Base-by-base conservation (phyloP, 37 sponge, comb jelly and placozoan genomes). In the Eunapius fragilis region DNA sequence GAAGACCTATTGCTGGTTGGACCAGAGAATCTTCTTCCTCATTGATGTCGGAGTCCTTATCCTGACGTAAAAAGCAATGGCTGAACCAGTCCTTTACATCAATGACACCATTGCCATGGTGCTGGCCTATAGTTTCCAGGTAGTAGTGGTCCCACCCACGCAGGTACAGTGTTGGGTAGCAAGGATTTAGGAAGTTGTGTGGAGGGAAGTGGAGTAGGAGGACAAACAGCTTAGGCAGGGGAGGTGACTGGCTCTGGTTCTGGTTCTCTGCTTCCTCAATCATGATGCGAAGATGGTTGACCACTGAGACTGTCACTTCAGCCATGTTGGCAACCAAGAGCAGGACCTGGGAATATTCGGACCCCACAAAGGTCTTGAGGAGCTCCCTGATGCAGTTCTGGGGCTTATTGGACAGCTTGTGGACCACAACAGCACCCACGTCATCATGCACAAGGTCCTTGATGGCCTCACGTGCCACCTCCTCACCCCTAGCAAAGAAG, bases 101-200 rank as follows among this genome's bases (percentile, higher is more conserved):
- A 50, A 90, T 36, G 28, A 58, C 78, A 11, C 85, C 87, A 38
- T 71, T 76, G 28, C 49, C 41, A 17, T 75, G n/a, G n/a, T n/a
- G 32, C 25, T 70, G 73, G 17, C 85, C 92, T 27, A 91, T 79
- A 23, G 84, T 83, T 69, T 97, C 97, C 26, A 97, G 86, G 80
- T 97, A 94, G 74, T 84, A 72, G 84, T 89, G 93, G 71, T 97
- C 97, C 97, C 97, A 97, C 24, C 95, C 95, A 25, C 85, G 81
- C 28, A 92, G 88, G 76, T 94, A 97, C 24, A 94, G 84, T 22
- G 95, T 77, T 13, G 97, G 91, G 77, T 97, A 97, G 83, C 93
- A 89, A 17, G 81, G 85, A 19, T 26, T 38, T 32, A 83, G 58
- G 77, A 89, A 89, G 37, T 82, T 93, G 37, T 84, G 74, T 22